Evolutionary conservation across 2,797 vertebrate genomes (phyloP).

Genomic region (Pampus argenteus): DNA sequence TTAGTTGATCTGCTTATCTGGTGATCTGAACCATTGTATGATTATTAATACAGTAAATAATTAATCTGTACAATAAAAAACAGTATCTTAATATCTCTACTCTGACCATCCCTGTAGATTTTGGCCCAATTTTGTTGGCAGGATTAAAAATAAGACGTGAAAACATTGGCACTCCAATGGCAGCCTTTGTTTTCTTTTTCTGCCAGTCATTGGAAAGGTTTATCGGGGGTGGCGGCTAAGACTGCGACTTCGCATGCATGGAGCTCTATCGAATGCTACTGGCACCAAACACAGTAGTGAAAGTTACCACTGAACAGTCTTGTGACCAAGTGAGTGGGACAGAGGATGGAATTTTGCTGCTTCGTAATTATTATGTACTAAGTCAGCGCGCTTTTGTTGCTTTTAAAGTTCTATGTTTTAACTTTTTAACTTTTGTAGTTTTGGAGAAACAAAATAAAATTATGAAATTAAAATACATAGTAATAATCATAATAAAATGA

Average conservation of each 20-base stretch:
- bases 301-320: neutral
- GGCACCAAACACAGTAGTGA: neutral
- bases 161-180: neutral
- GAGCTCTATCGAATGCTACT: neutral
- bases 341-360: neutral
- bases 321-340: neutral
- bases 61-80: neutral
- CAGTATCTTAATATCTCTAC: too few species aligned
- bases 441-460: too few species aligned
- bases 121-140: neutral
- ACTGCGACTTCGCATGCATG: neutral
- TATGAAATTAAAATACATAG: too few species aligned
- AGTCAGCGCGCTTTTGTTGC: too few species aligned
- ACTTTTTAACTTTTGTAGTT: too few species aligned
- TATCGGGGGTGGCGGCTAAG: neutral
- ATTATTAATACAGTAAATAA: neutral
- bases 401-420: too few species aligned
- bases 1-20: neutral
- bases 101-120: too few species aligned
- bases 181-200: neutral
- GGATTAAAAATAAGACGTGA: neutral
- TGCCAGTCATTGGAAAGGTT: neutral
- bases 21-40: neutral
- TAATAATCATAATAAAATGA: too few species aligned
- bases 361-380: neutral